Base-by-base conservation (phyloP, 2,113 vertebrate species). In the Poeciliopsis prolifica region DNA sequence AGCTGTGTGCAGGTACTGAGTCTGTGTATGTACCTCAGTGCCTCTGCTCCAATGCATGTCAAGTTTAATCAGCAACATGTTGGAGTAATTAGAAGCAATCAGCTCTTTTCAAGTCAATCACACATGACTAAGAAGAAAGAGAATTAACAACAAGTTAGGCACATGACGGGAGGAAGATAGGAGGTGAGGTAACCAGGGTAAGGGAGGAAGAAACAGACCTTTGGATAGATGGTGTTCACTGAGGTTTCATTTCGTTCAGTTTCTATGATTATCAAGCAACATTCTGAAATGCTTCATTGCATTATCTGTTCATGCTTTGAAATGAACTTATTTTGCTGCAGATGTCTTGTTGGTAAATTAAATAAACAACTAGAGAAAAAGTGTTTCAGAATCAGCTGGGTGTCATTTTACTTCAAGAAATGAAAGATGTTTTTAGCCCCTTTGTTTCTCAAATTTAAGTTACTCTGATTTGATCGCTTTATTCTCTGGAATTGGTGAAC, bases 81-180 rank as follows among this genome's bases (percentile, higher is more conserved):
- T 65, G 17, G 54, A 75, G 75, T 82, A 84, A 87, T 85, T 84
- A 86, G 62, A 86, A 75, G 72, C 79, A 81, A 88, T 88, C 77
- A 82, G 72, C 68, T 86, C 70, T 67, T 69, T 72, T 62, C 17
- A 37, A 84, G 75, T 76, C 63, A 80, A 72, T 86, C 80, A 80
- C 60, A 51, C 77, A 78, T 2, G 44, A 65, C 64, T 64, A 68
- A 75, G 48, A 29, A 72, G 77, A 76, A 30, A 58, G 44, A 26
- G 77, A 31, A 76, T 73, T 78, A 73, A 80, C 30, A 68, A 35
- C 30, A 68, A 35, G 48, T 48, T 63, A 68, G 28, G 60, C 24
- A 19, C 51, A 48, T 22, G 51, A 17, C 33, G 5, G 33, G 65
- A 35, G 17, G 33, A 15, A 19, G 6, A 30, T 30, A 44, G 68